These are phyloP conservation scores for Mongoloraphidia duomilia DNA, from an alignment of 2,888 invertebrate genomes.

Conservation along the genomic window DNA sequence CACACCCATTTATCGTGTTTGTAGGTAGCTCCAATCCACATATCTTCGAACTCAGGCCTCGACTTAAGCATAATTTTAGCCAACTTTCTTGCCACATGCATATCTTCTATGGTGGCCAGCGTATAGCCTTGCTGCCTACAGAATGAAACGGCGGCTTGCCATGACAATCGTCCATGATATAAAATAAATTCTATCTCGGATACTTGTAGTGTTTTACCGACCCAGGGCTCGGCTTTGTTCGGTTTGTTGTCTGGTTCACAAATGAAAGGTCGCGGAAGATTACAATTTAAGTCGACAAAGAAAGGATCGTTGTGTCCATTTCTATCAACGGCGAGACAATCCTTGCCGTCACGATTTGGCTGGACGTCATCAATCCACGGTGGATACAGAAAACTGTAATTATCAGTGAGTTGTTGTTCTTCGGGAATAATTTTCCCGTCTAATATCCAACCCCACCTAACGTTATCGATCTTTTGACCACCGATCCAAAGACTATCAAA, in stretches of 20 bases:
- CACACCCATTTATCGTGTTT: conserved; percentile 19
- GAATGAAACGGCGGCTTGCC: conserved; percentile 35
- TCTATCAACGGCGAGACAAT: conserved; percentile 36
- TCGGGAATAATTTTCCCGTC: conserved; percentile 2
- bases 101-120: conserved; percentile 32
- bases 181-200: conserved; percentile 17
- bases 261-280: conserved; percentile 33
- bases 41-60: conserved; percentile 25
- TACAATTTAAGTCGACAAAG: conserved; percentile 38
- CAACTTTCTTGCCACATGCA: conserved; percentile 29
- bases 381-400: conserved; percentile 14
- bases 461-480: no score
- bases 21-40: conserved; percentile 20
- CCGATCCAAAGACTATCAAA: no score
- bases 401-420: neutral
- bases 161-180: conserved; percentile 31
- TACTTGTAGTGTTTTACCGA: no score
- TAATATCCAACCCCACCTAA: no score
- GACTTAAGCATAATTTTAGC: conserved; percentile 33
- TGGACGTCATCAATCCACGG: conserved; percentile 17
- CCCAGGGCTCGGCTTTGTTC: no score
- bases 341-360: conserved; percentile 23
- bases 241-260: no score
- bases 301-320: conserved; percentile 35
- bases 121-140: conserved; percentile 33